Percentiles rank a stretch among this genome's conserved stretches.
These are phyloP conservation scores for Teleopsis dalmanni DNA, from an alignment of 1,140 invertebrate genomes.

Conservation along the genomic window DNA sequence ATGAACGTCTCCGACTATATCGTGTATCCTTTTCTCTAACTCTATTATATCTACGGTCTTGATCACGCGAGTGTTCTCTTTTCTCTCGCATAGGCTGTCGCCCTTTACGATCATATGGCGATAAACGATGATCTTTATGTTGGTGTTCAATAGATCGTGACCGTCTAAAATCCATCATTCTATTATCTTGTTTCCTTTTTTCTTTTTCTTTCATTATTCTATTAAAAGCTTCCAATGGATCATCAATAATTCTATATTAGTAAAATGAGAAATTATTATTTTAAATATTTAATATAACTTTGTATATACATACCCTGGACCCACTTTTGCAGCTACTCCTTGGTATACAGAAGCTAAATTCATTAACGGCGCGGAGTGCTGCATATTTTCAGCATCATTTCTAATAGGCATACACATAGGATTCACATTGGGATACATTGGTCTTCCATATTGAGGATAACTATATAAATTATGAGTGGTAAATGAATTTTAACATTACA, in stretches of 20 bases:
- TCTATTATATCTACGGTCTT: background rate
- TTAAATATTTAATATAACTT: background rate
- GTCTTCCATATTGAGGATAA: slow-evolving; percentile 4
- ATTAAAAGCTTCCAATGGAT: slow-evolving; percentile 78
- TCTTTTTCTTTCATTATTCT: slow-evolving; percentile 78
- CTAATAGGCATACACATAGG: background rate
- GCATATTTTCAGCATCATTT: background rate
- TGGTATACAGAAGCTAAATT: slow-evolving; percentile 41
- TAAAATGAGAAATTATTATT: background rate
- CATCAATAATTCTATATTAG: slow-evolving; percentile 59
- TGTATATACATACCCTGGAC: slow-evolving; percentile 28
- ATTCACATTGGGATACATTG: slow-evolving; percentile 3
- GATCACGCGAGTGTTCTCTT: slow-evolving; percentile 19
- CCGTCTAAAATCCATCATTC: slow-evolving; percentile 26
- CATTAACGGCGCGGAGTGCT: slow-evolving; percentile 1
- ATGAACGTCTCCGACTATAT: slow-evolving; percentile 28
- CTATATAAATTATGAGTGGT: background rate
- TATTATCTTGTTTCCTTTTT: slow-evolving; percentile 55
- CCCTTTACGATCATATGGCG: slow-evolving; percentile 20
- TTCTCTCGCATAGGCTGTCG: background rate
- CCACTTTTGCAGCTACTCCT: slow-evolving; percentile 39
- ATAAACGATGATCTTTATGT: slow-evolving; percentile 24
- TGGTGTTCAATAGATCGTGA: slow-evolving; percentile 31
- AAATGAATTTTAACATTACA: no score
- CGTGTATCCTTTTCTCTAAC: slow-evolving; percentile 4